A percentile compares a stretch with the other conserved stretches of the same genome.
phyloP scores from a whole-genome alignment of 2,797 vertebrate genomes.

The Rhinatrema bivittatum region DNA sequence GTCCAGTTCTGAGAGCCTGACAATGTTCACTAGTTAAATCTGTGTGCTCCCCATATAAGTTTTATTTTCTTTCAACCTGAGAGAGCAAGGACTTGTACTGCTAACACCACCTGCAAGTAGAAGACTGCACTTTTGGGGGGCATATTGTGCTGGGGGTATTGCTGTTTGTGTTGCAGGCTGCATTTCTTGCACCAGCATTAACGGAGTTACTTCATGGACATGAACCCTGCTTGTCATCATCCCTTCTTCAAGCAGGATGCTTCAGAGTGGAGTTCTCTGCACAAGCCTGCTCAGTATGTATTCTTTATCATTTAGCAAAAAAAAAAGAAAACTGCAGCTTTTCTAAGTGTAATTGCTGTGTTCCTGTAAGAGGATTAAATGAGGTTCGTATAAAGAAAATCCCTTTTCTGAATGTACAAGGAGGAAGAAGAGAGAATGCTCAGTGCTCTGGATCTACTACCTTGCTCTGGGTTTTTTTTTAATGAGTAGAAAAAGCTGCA shows the following conservation, averaged over 20 bases:
- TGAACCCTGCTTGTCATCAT: slow-evolving; percentile 44
- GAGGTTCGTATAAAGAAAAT: no score
- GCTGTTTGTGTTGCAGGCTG: slow-evolving; percentile 22
- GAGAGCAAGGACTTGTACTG: slow-evolving; percentile 22
- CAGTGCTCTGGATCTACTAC: slow-evolving; percentile 41
- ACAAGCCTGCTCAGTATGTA: slow-evolving; percentile 55
- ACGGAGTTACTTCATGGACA: slow-evolving; percentile 38
- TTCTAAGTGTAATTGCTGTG: no score
- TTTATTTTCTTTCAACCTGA: background rate
- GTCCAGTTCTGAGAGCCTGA: slow-evolving; percentile 49
- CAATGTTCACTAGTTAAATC: slow-evolving; percentile 46
- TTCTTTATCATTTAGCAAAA: slow-evolving; percentile 49
- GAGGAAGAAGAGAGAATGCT: slow-evolving; percentile 18
- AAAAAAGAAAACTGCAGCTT: no score
- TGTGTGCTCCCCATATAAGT: slow-evolving; percentile 23
- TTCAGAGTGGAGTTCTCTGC: slow-evolving; percentile 52
- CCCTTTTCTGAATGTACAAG: slow-evolving; percentile 30
- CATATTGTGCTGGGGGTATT: slow-evolving; percentile 8
- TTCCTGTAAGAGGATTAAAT: no score
- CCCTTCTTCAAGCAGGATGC: slow-evolving; percentile 50
- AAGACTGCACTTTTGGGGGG: slow-evolving; percentile 14
- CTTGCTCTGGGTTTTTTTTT: slow-evolving; percentile 45
- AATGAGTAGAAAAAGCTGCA: slow-evolving; percentile 47
- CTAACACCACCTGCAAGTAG: slow-evolving; percentile 20
- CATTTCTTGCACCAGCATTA: slow-evolving; percentile 23